Conservation (phyloP, 1,140 invertebrate species). For the Neoseiulus cucumeris region DNA sequence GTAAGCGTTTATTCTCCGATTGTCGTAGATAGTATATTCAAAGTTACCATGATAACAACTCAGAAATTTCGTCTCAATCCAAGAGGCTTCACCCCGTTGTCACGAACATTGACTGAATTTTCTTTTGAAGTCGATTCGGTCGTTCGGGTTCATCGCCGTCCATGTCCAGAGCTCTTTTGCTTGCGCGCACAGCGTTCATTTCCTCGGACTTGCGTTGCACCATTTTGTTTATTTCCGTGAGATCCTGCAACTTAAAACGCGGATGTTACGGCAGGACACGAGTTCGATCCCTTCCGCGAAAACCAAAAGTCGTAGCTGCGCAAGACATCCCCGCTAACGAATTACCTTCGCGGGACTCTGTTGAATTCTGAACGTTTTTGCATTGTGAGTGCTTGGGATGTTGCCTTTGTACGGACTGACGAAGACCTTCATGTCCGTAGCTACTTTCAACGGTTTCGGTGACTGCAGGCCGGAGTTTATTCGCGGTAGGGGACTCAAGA, state of each 20-base stretch:
- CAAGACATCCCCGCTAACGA: no score
- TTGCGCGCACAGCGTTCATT: background rate
- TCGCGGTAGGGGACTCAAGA: background rate
- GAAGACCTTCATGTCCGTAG: background rate
- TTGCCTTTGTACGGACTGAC: conserved; percentile 8
- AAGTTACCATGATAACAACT: no score
- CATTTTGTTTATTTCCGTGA: background rate
- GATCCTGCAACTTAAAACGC: background rate
- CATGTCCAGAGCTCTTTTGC: background rate
- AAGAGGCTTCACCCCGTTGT: no score
- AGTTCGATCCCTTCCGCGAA: no score
- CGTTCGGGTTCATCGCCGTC: background rate
- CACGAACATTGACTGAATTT: background rate
- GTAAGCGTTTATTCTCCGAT: no score
- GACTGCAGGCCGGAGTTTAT: background rate
- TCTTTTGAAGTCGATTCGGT: conserved; percentile 4
- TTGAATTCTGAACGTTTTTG: conserved; percentile 5
- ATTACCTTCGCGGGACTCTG: conserved; percentile 3
- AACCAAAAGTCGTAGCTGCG: no score
- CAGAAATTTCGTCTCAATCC: no score
- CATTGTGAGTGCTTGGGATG: background rate
- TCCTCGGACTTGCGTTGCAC: background rate
- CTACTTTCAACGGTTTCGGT: background rate
- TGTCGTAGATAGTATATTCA: no score
- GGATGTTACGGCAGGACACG: no score